Base-by-base conservation (phyloP, 2,888 invertebrate species). In the Tricholauxania praeusta region DNA sequence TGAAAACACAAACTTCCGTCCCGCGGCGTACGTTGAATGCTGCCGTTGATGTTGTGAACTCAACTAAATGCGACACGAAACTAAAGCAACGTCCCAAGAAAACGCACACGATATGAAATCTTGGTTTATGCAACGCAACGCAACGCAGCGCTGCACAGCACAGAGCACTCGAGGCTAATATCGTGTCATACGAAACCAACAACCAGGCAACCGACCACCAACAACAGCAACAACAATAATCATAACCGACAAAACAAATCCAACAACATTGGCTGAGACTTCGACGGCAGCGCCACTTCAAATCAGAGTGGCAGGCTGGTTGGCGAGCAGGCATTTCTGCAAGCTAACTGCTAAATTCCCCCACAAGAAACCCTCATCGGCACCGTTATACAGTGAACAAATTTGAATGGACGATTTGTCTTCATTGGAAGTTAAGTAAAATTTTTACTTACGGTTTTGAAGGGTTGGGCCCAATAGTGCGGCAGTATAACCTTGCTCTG, bases 51-150 rank as follows among this genome's bases (percentile, higher is more conserved):
- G 70, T 63, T 84, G 87, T 84, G 85, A 85, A 86, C 86, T 83
- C 85, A 82, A 83, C 85, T 84, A 83, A 86, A 86, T 85, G 86
- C 86, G 86, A 86, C 86, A 83, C 83, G 82, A 86, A 86, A 85
- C 84, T 85, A 82, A 84, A 81, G 80, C 79, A 79, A 78, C 76
- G 57, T 39, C 53, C 65, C 15, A 64, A 49, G 57, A 75, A 75
- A 53, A 68, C 66, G 57, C 73, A 75, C 77, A 76, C 77, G 79
- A 81, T 77, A 74, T 78, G 78, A 78, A 77, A 79, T 76, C 77
- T 72, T 76, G 72, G 76, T 76, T 39, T 75, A 76, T 74, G 75
- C 75, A 75, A 60, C 57, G 53, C 52, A 51, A 53, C 62, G 22
- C 60, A 47, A 72, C 39, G 49, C 53, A 74, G 48, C 49, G 71